Evolutionary conservation across 2,113 vertebrate species (phyloP).

Genomic region (Hyperoodon ampullatus): DNA sequence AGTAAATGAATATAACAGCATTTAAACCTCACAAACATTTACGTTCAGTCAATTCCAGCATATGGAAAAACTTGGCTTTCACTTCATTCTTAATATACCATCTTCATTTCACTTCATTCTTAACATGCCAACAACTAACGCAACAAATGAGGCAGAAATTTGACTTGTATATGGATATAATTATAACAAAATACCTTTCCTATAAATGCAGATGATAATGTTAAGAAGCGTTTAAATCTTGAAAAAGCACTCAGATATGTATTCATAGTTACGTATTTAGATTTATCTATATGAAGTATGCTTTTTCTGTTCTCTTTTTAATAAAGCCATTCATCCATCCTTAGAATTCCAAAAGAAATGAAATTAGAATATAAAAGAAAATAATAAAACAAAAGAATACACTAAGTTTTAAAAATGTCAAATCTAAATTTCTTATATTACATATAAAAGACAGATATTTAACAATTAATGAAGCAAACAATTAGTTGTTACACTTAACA

Average conservation of each 20-base stretch:
- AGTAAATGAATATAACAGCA: not conserved
- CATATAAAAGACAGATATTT: not conserved
- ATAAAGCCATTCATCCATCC: not conserved
- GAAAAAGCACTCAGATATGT: not conserved
- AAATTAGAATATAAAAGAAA: not conserved
- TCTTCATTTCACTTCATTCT: conserved; percentile 21
- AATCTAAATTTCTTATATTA: not conserved
- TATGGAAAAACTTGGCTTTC: conserved; percentile 5
- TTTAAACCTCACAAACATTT: not conserved
- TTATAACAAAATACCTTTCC: conserved; percentile 25
- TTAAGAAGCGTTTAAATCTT: not conserved
- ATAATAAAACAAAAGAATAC: not conserved
- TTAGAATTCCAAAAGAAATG: not conserved
- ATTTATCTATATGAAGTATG: not conserved
- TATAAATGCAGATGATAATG: not conserved
- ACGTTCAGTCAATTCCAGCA: conserved; percentile 4
- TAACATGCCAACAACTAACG: not conserved
- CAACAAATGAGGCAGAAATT: not conserved
- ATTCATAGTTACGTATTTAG: not conserved
- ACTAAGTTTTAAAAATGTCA: not conserved
- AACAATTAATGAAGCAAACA: conserved; percentile 2
- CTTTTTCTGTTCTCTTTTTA: not conserved
- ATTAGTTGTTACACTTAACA: not conserved
- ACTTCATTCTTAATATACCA: not conserved
- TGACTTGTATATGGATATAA: not conserved